Evolutionary conservation across 2,797 vertebrate genomes (phyloP), one percentile per base, ranked within the genome.

Genomic region (Syngnathus acus): DNA sequence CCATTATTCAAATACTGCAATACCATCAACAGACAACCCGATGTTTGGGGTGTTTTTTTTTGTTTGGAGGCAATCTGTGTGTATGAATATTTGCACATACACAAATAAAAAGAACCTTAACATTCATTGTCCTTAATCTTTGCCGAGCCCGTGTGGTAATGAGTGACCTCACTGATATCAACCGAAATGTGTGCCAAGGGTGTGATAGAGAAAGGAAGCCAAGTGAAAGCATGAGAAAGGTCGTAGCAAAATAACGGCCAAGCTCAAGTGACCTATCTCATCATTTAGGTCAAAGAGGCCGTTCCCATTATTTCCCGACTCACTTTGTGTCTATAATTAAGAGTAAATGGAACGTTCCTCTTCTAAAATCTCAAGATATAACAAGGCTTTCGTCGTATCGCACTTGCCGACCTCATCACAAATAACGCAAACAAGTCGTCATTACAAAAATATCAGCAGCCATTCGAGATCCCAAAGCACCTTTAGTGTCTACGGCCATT

Each of bases 1-100:
- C 42, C 40, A 62, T 26, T 47, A 62, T 47, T 42, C 42, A 62
- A 62, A 45, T 42, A 62, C 26, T 17, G 7, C 60, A 62, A 26
- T 23, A 45, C 8, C 40, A 23, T 4, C 13, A 16, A 4, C 11
- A 47, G n/a, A 62, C 13, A 32, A 17, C 21, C 19, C 21, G 16
- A 8, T 23, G 13, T 62, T 62, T 62, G 40, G 60, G 40, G 16
- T 62, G 40, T 26, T 62, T 8, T 16, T 26, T 17, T 62, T 17
- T 45, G 60, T 17, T 45, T 62, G 21, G 10, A 62, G 21, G 21
- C 10, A 21, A 58, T 58, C 55, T 38, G 55, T 16, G 55, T 38
- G 55, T 16, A 21, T 26, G 42, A 26, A 45, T 62, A 45, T 62
- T 14, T 42, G 39, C 59, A 43, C 37, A 60, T 4, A 60, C 19